phyloP scores from a whole-genome alignment of 2,797 vertebrate genomes.

The Hoplostethus mediterraneus region DNA sequence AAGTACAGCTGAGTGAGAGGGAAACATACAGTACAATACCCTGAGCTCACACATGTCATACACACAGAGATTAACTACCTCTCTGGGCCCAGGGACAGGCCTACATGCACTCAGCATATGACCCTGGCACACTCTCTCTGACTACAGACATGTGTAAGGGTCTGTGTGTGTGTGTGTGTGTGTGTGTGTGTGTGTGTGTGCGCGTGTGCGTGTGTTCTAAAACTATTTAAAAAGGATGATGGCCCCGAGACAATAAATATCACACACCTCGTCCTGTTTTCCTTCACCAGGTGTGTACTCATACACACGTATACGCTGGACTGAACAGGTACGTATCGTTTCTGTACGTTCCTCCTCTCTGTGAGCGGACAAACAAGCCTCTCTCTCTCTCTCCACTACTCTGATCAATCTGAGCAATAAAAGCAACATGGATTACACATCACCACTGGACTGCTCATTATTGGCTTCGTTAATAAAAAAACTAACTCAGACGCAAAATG shows the following conservation, averaged over 20 bases:
- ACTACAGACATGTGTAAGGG: conserved; percentile 31
- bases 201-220: conserved; percentile 5
- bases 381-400: conserved; percentile 28
- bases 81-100: conserved; percentile 68
- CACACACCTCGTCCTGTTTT: background rate
- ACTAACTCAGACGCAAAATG: conserved; percentile 13
- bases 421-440: conserved; percentile 75
- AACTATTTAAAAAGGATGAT: conserved; percentile 14
- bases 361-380: background rate
- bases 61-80: conserved; percentile 83
- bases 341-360: background rate
- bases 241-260: background rate
- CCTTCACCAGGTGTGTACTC: no score
- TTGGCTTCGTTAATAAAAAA: conserved; percentile 62
- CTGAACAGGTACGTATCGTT: no score
- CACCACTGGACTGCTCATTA: conserved; percentile 66
- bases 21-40: conserved; percentile 85
- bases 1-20: conserved; percentile 86
- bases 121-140: conserved; percentile 56
- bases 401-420: conserved; percentile 78
- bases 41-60: conserved; percentile 84
- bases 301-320: no score
- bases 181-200: background rate
- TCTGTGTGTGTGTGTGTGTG: background rate
- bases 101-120: conserved; percentile 71